Evolutionary conservation across 2,797 vertebrate genomes (phyloP), one percentile per base, ranked within the genome.

Genomic region (Orientallactaga sibirica): DNA sequence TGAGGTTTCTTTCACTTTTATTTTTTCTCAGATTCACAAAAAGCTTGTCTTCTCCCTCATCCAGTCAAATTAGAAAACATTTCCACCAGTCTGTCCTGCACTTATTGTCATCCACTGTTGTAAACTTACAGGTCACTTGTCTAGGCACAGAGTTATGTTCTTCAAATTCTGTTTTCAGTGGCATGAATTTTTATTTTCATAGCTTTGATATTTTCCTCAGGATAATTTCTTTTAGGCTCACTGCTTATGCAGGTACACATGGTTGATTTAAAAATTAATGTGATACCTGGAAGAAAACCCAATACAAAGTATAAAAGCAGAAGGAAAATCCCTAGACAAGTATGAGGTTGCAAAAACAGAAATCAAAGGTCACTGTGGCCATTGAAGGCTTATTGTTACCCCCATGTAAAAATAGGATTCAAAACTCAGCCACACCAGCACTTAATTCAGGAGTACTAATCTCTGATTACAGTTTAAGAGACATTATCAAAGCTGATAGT

Each of bases 401-500:
- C 29, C n/a, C 27, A 92, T 80, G n/a, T 83, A 90, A 94, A 95
- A 94, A 68, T 48, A 92, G 52, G 55, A 83, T 95, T 90, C 58
- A 86, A 37, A 88, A 93, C 25, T 7, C 20, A 88, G 76, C 52
- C 90, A 95, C 24, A 95, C 73, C 25, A 92, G 64, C 88, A 95
- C 43, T 94, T 90, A 95, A 94, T 75, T 64, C 43, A 95, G 8
- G 73, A 93, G 29, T 33, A 92, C 24, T 62, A 58, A 77, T 90
- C 71, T 96, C 76, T 29, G 0, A 92, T 92, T 88, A 94, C 20
- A 94, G 29, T 94, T 94, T 93, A 95, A 93, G 48, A 95, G 41
- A 93, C 62, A 83, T 95, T 87, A 89, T 96, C 86, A 95, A 83
- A 66, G 85, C 5, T 90, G 73, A 93, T 80, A 80, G 71, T 64